Evolutionary conservation across 2,888 invertebrate genomes (phyloP), one percentile per base, ranked within the genome.

Genomic region (Toxonevra muliebris): DNA sequence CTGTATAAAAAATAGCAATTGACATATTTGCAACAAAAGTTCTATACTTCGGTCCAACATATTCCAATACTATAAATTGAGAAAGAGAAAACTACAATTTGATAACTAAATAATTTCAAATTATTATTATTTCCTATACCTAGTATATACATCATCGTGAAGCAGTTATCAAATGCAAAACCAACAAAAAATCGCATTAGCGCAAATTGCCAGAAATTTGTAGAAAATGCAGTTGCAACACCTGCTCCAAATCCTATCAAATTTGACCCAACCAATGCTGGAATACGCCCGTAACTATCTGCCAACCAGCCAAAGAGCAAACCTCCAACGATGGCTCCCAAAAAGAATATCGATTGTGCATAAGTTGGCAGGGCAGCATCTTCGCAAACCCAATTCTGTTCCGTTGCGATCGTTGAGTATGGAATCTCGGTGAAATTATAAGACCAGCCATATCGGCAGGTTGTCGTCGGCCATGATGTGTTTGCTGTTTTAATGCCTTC

Each of bases 1-100:
- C 86, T 0, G 95, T 94, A 87, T 95, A 95, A 87, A 94, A 95
- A 52, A 95, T 86, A 0, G 95, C 95, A 60, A 95, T 95, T 0
- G 94, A 94, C 92, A 95, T 93, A 83, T 95, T 95, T 20, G 95
- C 95, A 0, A 95, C 95, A 80, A 95, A 93, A 0, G 95, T 95
- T 13, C 95, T 88, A 92, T 94, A 95, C 86, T 93, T 93, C 48
- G 94, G 95, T 12, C 95, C 95, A 5, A 95, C 94, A 85, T 95
- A 95, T 82, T 95, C 95, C 71, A 95, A 81, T 50, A 94, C 95
- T 95, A 85, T 15, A 87, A 87, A 17, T 72, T 69, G 72, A 65
- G 64, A 30, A 30, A 30, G 30, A 11, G 52, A 50, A n/a, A 57
- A 15, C n/a, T n/a, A 41, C 4, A 48, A 11, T 40, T 45, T 59